A percentile compares a stretch with the other conserved stretches of the same genome.
Conservation (phyloP, 2,888 invertebrate genomes). For the Linnaemya tessellans region DNA sequence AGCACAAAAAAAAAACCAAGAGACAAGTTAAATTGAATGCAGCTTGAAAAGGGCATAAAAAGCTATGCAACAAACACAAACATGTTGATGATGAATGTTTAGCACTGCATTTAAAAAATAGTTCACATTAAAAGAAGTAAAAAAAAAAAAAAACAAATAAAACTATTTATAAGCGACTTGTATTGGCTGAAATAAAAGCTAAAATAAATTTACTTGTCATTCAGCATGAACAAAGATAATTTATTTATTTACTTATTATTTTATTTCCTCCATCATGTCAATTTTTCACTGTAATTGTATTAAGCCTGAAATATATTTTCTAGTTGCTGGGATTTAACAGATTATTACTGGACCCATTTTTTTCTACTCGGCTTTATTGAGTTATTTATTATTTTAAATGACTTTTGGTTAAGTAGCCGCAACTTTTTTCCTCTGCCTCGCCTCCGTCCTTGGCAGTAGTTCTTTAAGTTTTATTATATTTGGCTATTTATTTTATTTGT, state of each 20-base stretch:
- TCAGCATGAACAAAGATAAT: background rate
- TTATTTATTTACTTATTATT: background rate
- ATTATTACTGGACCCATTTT: background rate
- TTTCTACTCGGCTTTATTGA: background rate
- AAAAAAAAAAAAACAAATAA: background rate
- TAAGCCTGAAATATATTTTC: background rate
- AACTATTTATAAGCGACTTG: background rate
- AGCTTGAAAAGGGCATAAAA: constrained; percentile 28
- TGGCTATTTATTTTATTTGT: background rate
- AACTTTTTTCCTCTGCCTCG: background rate
- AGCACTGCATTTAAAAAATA: constrained; percentile 41
- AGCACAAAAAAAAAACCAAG: background rate
- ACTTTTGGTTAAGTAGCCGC: background rate
- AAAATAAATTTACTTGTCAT: constrained; percentile 26
- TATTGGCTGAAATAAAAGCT: constrained; percentile 23
- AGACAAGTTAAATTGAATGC: constrained; percentile 51
- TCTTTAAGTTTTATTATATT: background rate
- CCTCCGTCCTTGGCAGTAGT: background rate
- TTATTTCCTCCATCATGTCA: background rate
- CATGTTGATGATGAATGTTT: constrained; percentile 36
- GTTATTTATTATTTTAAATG: background rate
- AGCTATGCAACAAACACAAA: constrained; percentile 19
- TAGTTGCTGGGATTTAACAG: background rate
- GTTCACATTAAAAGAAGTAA: constrained; percentile 9
- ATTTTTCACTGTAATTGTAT: background rate